These are phyloP conservation scores for Enteromius trimaculatus DNA, from an alignment of 2,797 vertebrate species.

Conservation along the genomic window DNA sequence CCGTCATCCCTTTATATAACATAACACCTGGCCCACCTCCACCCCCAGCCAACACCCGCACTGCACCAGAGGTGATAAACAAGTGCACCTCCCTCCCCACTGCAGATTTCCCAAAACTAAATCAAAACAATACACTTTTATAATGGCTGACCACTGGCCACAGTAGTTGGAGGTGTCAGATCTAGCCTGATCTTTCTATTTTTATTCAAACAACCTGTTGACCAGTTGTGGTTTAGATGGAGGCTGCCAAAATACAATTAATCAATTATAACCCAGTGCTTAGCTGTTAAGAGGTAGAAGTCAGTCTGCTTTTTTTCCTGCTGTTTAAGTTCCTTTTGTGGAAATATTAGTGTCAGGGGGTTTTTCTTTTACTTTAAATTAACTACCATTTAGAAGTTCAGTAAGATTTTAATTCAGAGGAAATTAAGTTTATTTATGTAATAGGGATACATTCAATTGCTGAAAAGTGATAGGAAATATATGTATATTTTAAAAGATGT, in stretches of 20 bases:
- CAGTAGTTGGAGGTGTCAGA: neutral
- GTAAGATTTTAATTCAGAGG: neutral
- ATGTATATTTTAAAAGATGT: neutral
- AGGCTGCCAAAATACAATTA: neutral
- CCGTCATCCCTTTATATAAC: constrained; percentile 57
- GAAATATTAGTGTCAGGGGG: neutral
- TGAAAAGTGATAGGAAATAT: neutral
- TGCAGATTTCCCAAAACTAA: constrained; percentile 1
- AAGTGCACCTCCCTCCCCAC: neutral
- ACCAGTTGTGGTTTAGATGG: neutral
- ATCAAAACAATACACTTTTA: constrained; percentile 6
- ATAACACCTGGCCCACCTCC: constrained; percentile 56
- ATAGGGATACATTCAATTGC: neutral
- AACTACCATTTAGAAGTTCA: neutral
- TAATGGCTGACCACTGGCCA: neutral
- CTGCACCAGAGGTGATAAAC: constrained; percentile 42
- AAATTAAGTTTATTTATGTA: neutral
- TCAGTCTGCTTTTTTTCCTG: neutral
- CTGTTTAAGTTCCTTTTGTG: neutral
- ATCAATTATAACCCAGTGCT: neutral
- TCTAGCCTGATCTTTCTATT: neutral
- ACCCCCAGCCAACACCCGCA: constrained; percentile 36
- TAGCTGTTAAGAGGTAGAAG: neutral
- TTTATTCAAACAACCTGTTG: constrained; percentile 20
- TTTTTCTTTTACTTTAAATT: too few relatives aligned